Percentiles rank a stretch among this genome's conserved stretches.
These are phyloP conservation scores for Oncorhynchus gorbuscha DNA, from an alignment of 2,113 vertebrate species.

Conservation along the genomic window DNA sequence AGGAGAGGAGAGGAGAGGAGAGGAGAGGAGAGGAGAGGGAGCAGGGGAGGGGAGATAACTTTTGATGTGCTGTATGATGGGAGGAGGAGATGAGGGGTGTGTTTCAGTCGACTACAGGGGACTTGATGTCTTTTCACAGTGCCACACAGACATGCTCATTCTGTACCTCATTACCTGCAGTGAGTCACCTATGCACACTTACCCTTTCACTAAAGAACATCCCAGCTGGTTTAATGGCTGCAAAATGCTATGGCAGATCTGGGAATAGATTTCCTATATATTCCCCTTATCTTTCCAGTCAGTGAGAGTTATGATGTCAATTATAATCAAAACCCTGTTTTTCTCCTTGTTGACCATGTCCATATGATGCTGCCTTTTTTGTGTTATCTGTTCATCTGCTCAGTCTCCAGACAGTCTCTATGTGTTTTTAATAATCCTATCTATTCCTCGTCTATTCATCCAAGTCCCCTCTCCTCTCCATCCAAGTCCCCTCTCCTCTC, in stretches of 20 bases:
- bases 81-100: too few relatives aligned
- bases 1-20: too few relatives aligned
- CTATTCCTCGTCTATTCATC: neutral
- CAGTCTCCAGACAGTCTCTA: neutral
- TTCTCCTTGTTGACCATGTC: neutral
- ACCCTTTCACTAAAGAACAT: slow-evolving; percentile 53
- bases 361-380: neutral
- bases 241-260: slow-evolving; percentile 13
- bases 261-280: neutral
- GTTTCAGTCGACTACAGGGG: too few relatives aligned
- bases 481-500: too few relatives aligned
- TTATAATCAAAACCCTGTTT: neutral
- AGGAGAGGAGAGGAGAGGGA: too few relatives aligned
- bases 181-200: neutral
- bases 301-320: too few relatives aligned
- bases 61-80: too few relatives aligned
- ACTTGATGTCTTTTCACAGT: too few relatives aligned
- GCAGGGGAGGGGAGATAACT: too few relatives aligned
- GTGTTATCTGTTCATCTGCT: neutral
- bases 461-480: too few relatives aligned
- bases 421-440: neutral
- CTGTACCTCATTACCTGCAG: neutral
- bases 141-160: too few relatives aligned
- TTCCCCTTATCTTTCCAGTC: slow-evolving; percentile 11
- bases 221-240: slow-evolving; percentile 29